Evolutionary conservation across 1,140 invertebrate genomes (phyloP), one percentile per base, ranked within the genome.

Genomic region (Pinna nobilis): DNA sequence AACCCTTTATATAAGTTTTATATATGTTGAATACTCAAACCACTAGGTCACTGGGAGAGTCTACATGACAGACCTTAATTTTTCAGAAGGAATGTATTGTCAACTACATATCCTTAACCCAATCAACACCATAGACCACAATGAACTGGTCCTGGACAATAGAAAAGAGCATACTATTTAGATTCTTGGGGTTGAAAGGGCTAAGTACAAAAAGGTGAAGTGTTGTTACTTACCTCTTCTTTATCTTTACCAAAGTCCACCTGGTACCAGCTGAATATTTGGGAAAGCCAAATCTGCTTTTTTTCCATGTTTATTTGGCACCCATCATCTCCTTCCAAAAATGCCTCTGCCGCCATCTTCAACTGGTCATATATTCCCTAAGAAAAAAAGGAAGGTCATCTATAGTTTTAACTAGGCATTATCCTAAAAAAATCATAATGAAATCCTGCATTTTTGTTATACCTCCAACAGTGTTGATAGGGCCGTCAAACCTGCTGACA

Each of bases 191-290:
- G n/a, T n/a, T n/a, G n/a, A n/a, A n/a, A n/a, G n/a, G n/a, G n/a
- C n/a, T n/a, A n/a, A n/a, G n/a, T 3, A 70, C 9, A 23, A 13
- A 70, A 1, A 9, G 49, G 15, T 5, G 0, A 44, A n/a, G 11
- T 13, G n/a, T n/a, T n/a, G 18, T 25, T 37, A 33, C 49, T 68
- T 65, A 89, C 88, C 80, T 88, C 86, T 37, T 86, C 84, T 39
- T 82, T 81, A 28, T 79, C 86, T n/a, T 78, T 75, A n/a, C 88
- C 88, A 86, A 90, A 90, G 74, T 90, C 90, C 41, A 82, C 82
- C 35, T 78, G 74, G 72, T 90, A 90, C 88, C 88, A 89, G 69
- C 89, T 89, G 60, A 90, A 84, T 23, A 90, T 86, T 68, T 84
- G 81, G 23, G 89, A 86, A n/a, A 90, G 70, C 39, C 81, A 73